Evolutionary conservation across 1,140 invertebrate genomes (phyloP).

Genomic region (Apis cerana): DNA sequence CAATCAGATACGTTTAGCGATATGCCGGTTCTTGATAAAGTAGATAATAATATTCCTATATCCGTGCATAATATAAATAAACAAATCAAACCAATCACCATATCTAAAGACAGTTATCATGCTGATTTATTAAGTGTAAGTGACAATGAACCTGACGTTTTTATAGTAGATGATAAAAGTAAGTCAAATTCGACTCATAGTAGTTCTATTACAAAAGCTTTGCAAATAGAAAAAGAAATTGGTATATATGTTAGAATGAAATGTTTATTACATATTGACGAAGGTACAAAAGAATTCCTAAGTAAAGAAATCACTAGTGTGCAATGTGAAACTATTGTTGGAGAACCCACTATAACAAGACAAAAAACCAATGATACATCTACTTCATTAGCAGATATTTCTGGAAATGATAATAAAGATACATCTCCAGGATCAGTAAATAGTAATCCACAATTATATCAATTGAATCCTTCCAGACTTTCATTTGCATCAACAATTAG

Average conservation of each 20-base stretch:
- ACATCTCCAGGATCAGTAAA: conserved; percentile 73
- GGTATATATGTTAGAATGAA: conserved; percentile 72
- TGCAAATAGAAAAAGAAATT: conserved; percentile 71
- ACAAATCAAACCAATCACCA: background rate
- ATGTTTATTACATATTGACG: conserved; percentile 72
- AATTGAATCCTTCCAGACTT: conserved; percentile 61
- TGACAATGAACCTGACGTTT: conserved; percentile 66
- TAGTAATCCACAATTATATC: conserved; percentile 69
- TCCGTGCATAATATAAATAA: conserved; percentile 2
- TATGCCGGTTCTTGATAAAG: conserved; percentile 13
- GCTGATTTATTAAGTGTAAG: conserved; percentile 63
- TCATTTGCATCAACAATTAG: conserved; percentile 74
- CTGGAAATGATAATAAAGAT: conserved; percentile 76
- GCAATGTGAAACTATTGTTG: conserved; percentile 61
- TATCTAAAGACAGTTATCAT: conserved; percentile 45
- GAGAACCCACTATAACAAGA: conserved; percentile 34
- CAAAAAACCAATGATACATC: conserved; percentile 68
- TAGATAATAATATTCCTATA: background rate
- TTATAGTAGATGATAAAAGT: conserved; percentile 60
- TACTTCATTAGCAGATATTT: conserved; percentile 74
- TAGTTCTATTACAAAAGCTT: conserved; percentile 3
- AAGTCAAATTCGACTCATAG: conserved; percentile 47
- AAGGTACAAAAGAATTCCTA: conserved; percentile 70
- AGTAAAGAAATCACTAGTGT: conserved; percentile 70
- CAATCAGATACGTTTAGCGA: conserved; percentile 51